phyloP scores from a whole-genome alignment of 2,113 vertebrate genomes.

The Cebus imitator region DNA sequence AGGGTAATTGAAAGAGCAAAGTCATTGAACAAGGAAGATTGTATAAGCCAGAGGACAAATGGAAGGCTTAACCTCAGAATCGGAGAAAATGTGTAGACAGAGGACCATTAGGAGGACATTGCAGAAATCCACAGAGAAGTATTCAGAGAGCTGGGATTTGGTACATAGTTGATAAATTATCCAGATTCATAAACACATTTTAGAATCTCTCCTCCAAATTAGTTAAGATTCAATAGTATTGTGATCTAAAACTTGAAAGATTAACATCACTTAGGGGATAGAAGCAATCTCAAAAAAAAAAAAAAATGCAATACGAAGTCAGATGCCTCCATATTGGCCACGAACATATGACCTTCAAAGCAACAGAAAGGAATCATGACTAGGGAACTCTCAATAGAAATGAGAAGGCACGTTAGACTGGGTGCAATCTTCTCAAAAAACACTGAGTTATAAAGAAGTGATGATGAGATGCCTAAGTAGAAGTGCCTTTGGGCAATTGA shows the following conservation, averaged over 20 bases:
- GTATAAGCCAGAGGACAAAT: not conserved
- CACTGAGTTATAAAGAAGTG: not conserved
- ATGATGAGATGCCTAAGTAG: not conserved
- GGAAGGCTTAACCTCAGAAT: not conserved
- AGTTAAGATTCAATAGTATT: not conserved
- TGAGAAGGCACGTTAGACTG: not conserved
- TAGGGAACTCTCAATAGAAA: not conserved
- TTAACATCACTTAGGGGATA: not conserved
- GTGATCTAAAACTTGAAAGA: not conserved
- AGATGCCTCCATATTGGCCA: too few species aligned
- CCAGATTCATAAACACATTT: not conserved
- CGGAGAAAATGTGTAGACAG: not conserved
- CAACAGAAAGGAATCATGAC: not conserved
- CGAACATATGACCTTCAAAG: not conserved
- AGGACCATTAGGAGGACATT: not conserved
- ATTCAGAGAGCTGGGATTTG: not conserved
- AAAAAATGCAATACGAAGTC: not conserved
- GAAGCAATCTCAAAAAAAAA: not conserved
- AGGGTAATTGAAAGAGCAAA: not conserved
- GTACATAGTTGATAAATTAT: too few species aligned
- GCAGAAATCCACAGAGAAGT: not conserved
- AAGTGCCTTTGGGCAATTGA: not conserved
- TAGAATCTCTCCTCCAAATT: not conserved
- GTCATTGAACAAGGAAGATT: not conserved
- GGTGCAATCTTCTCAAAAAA: not conserved